A percentile compares a stretch with the other conserved stretches of the same genome.
phyloP scores from a whole-genome alignment of 1,140 invertebrate species.

The Drosophila aff. region DNA sequence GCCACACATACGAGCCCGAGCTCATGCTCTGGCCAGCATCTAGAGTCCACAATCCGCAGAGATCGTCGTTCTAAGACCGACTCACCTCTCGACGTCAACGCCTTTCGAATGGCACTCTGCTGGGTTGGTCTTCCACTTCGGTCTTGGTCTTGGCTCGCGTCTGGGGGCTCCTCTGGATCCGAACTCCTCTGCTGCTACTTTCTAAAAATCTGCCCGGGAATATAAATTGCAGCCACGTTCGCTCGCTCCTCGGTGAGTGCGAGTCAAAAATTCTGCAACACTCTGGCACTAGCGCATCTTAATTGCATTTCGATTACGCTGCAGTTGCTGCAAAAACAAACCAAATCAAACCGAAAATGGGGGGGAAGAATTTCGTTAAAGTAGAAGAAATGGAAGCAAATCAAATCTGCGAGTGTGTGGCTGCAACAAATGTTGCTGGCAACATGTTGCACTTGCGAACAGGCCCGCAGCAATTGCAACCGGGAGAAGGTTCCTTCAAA shows the following conservation, averaged over 20 bases:
- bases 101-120: slow-evolving; percentile 76
- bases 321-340: slow-evolving; percentile 56
- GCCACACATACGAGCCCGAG: slow-evolving; percentile 45
- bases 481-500: slow-evolving; percentile 48
- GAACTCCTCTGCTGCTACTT: slow-evolving; percentile 65
- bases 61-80: slow-evolving; percentile 40
- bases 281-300: slow-evolving; percentile 57
- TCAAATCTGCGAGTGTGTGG: slow-evolving; percentile 59
- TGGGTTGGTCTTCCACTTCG: slow-evolving; percentile 12
- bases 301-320: slow-evolving; percentile 83
- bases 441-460: slow-evolving; percentile 62
- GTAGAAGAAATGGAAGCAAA: slow-evolving; percentile 50
- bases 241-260: slow-evolving; percentile 37
- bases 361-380: slow-evolving; percentile 13
- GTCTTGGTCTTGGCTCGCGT: slow-evolving; percentile 21
- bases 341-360: slow-evolving; percentile 57
- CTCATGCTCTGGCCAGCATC: not conserved
- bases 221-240: slow-evolving; percentile 63
- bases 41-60: slow-evolving; percentile 29
- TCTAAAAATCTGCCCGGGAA: slow-evolving; percentile 76
- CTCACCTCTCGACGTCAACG: slow-evolving; percentile 69
- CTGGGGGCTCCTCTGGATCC: slow-evolving; percentile 31
- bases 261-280: slow-evolving; percentile 48
- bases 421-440: slow-evolving; percentile 75
- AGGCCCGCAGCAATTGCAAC: slow-evolving; percentile 70